A percentile compares a stretch with the other conserved stretches of the same genome.
phyloP scores from a whole-genome alignment of 1,140 invertebrate genomes.

The Argopecten irradians region DNA sequence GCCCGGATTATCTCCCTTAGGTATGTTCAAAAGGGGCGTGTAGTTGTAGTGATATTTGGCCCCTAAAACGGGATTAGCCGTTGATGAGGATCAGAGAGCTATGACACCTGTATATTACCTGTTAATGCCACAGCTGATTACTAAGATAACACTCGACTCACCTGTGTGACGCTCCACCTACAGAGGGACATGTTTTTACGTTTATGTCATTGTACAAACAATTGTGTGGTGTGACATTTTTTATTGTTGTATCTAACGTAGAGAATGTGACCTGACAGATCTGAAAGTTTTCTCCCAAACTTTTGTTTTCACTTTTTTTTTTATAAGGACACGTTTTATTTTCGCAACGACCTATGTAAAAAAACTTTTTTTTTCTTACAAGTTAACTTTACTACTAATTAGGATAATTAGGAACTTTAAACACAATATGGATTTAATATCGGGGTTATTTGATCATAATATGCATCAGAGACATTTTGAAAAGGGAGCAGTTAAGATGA shows the following conservation, averaged over 20 bases:
- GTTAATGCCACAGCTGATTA: slow-evolving; percentile 14
- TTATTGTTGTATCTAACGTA: background rate
- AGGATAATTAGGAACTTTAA: no score
- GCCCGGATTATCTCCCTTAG: slow-evolving; percentile 14
- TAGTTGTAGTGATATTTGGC: slow-evolving; percentile 20
- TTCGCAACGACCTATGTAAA: no score
- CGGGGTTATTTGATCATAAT: no score
- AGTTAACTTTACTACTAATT: no score
- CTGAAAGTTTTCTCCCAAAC: background rate
- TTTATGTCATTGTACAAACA: slow-evolving; percentile 4
- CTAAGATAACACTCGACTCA: background rate
- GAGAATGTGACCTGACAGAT: background rate
- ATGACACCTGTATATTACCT: slow-evolving; percentile 15
- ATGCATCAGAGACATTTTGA: no score
- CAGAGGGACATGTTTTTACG: background rate
- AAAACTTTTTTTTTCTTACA: no score
- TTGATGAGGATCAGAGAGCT: slow-evolving; percentile 15
- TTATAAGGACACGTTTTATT: no score
- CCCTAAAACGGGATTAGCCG: background rate
- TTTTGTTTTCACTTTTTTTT: background rate
- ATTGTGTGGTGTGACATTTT: background rate
- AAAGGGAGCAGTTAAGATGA: no score
- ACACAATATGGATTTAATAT: no score
- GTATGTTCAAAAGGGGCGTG: background rate
- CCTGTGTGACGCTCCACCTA: background rate